Conservation (phyloP, 2,797 vertebrate species). For the Rhinella marina region DNA sequence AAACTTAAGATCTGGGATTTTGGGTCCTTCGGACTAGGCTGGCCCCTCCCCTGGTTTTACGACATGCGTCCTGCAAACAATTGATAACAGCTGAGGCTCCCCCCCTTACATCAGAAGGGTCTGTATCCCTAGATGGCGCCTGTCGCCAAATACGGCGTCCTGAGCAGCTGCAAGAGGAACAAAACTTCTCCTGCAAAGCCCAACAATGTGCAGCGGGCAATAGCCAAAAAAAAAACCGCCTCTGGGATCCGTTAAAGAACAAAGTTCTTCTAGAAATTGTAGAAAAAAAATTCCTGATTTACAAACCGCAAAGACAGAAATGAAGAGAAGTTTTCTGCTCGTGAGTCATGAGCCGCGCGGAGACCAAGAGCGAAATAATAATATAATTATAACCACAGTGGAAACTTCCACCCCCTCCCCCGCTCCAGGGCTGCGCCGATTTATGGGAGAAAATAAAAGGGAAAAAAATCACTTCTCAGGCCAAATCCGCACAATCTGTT, state of each 20-base stretch:
- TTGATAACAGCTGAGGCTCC: slow-evolving; percentile 3
- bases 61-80: not conserved
- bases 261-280: not conserved
- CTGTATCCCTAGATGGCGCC: not conserved
- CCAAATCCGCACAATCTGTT: slow-evolving; percentile 4
- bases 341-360: slow-evolving; percentile 21
- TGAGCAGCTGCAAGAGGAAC: slow-evolving; percentile 17
- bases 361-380: not conserved
- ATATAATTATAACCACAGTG: slow-evolving; percentile 18
- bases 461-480: not conserved
- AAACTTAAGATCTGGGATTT: not conserved
- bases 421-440: slow-evolving; percentile 10
- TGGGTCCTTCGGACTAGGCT: not conserved
- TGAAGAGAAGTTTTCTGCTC: not conserved
- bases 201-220: not conserved
- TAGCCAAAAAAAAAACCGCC: not conserved
- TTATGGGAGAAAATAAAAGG: not conserved
- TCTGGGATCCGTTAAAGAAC: not conserved
- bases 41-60: not conserved
- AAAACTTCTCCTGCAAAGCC: not conserved
- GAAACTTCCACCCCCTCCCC: slow-evolving; percentile 7
- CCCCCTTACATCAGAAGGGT: not conserved
- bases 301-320: not conserved
- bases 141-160: not conserved
- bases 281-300: not conserved